A percentile compares a stretch with the other conserved stretches of the same genome.
phyloP scores from a whole-genome alignment of 2,113 vertebrate genomes.

The Tragelaphus buxtoni region DNA sequence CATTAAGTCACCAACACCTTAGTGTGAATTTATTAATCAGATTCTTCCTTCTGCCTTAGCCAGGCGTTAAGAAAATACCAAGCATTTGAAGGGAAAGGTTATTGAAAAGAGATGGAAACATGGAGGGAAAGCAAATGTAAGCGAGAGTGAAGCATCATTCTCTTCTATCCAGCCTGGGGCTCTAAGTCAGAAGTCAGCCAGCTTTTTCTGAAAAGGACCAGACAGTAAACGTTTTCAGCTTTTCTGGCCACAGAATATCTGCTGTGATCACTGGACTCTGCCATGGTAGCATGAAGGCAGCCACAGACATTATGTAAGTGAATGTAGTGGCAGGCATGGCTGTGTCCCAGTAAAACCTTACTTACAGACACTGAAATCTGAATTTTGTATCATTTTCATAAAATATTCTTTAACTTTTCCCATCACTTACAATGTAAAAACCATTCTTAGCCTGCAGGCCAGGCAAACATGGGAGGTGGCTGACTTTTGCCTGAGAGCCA shows the following conservation, averaged over 20 bases:
- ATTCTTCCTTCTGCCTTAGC: conserved; percentile 13
- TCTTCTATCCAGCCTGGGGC: not conserved
- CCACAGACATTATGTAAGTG: no score
- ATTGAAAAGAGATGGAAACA: not conserved
- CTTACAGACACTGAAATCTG: not conserved
- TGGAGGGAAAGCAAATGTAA: not conserved
- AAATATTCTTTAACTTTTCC: not conserved
- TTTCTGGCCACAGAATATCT: not conserved
- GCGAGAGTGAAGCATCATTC: not conserved
- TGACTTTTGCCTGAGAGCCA: accelerated
- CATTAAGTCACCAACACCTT: conserved; percentile 53
- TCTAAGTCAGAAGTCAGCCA: not conserved
- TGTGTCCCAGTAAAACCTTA: not conserved
- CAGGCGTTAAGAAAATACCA: not conserved
- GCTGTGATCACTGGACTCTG: not conserved
- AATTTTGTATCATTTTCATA: not conserved
- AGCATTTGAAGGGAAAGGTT: not conserved
- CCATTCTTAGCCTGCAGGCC: not conserved
- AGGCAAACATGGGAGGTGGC: not conserved
- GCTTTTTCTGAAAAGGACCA: not conserved
- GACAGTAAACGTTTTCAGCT: not conserved
- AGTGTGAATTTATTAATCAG: conserved; percentile 23
- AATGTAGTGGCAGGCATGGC: accelerated
- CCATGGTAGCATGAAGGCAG: accelerated
- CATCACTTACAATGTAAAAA: not conserved